Conservation (phyloP, 2,888 invertebrate species). For the Drosophila nr. fundita region DNA sequence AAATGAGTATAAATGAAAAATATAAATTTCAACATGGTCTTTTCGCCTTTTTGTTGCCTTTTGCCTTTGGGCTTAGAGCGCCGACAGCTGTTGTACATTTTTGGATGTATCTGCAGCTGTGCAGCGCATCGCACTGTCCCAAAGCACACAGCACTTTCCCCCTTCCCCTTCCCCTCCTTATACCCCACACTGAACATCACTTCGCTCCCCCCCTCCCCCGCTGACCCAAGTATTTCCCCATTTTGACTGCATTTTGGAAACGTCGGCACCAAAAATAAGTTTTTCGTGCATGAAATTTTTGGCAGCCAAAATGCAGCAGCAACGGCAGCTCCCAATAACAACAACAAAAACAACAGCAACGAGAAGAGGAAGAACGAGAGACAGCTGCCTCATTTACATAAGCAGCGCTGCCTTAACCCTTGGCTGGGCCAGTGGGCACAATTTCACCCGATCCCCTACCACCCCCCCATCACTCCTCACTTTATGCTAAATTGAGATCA, state of each 20-base stretch:
- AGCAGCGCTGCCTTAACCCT: slow-evolving; percentile 64
- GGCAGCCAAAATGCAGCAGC: slow-evolving; percentile 45
- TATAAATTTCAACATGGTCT: slow-evolving; percentile 24
- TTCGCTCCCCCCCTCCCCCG: background rate
- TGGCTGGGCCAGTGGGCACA: slow-evolving; percentile 35
- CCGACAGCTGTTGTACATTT: slow-evolving; percentile 69
- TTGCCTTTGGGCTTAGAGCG: slow-evolving; percentile 33
- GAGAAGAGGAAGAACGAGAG: slow-evolving; percentile 6
- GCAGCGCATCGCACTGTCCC: slow-evolving; percentile 27
- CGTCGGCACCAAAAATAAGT: slow-evolving; percentile 71
- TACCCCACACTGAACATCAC: background rate
- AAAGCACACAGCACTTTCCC: background rate
- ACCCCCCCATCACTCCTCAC: background rate
- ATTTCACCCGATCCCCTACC: background rate
- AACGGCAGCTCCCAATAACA: slow-evolving; percentile 16
- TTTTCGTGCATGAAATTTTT: slow-evolving; percentile 57
- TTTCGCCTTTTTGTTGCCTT: slow-evolving; percentile 16
- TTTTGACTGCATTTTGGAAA: slow-evolving; percentile 64
- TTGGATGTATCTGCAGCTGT: slow-evolving; percentile 71
- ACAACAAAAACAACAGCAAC: slow-evolving; percentile 5
- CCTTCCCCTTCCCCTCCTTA: background rate
- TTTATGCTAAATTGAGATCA: slow-evolving; percentile 71
- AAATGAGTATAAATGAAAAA: slow-evolving; percentile 12
- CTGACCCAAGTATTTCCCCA: slow-evolving; percentile 1
- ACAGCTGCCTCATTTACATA: slow-evolving; percentile 61